These are phyloP conservation scores for Odobenus rosmarus DNA, from an alignment of 2,113 vertebrate genomes.

Conservation along the genomic window DNA sequence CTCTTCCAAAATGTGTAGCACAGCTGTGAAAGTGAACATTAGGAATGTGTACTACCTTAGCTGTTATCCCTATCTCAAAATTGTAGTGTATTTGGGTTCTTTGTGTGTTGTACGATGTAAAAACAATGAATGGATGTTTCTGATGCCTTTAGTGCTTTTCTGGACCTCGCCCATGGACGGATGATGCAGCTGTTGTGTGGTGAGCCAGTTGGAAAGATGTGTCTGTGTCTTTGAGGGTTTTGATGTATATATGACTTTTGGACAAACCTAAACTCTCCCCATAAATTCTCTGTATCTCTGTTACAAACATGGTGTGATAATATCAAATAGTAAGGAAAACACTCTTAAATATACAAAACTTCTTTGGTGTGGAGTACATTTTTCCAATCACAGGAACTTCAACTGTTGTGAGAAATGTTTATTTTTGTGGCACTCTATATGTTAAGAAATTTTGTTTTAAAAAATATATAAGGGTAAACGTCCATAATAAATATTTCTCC, in stretches of 20 bases:
- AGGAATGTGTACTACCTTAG: conserved; percentile 94
- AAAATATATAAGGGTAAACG: conserved; percentile 85
- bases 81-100: conserved; percentile 91
- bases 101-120: conserved; percentile 91
- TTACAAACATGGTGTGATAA: conserved; percentile 87
- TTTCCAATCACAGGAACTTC: conserved; percentile 85
- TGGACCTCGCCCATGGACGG: conserved; percentile 84
- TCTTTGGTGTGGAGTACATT: conserved; percentile 85
- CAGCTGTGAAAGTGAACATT: conserved; percentile 97
- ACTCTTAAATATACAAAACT: conserved; percentile 81
- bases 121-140: conserved; percentile 94
- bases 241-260: conserved; percentile 92
- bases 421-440: conserved; percentile 91
- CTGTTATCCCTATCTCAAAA: conserved; percentile 92
- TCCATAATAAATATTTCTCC: conserved; percentile 83
- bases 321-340: conserved; percentile 85
- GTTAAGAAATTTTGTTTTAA: conserved; percentile 89
- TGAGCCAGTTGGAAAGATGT: conserved; percentile 89
- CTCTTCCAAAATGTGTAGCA: conserved; percentile 95
- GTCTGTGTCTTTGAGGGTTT: conserved; percentile 93
- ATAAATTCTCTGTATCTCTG: conserved; percentile 88
- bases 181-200: conserved; percentile 88
- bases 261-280: conserved; percentile 86
- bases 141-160: conserved; percentile 91
- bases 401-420: conserved; percentile 87